These are phyloP conservation scores for Ptyas mucosa DNA, from an alignment of 2,113 vertebrate species.

Conservation along the genomic window DNA sequence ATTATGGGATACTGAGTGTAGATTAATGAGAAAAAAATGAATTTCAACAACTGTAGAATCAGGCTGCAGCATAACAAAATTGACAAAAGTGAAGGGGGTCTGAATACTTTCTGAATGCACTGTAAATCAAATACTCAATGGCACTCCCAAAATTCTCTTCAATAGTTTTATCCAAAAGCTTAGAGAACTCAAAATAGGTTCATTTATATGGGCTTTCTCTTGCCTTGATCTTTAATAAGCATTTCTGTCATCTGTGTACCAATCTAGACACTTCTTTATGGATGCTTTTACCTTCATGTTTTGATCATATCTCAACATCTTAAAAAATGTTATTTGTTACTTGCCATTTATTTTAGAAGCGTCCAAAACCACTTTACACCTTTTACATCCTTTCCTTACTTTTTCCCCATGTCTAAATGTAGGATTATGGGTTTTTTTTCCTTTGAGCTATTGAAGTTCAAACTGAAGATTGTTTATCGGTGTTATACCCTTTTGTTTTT, in stretches of 20 bases:
- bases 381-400: conserved; percentile 28
- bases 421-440: conserved; percentile 9
- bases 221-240: background rate
- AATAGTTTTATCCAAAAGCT: background rate
- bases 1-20: too few relatives aligned
- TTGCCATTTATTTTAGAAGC: background rate
- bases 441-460: conserved; percentile 16
- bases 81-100: too few relatives aligned
- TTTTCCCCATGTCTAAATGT: background rate
- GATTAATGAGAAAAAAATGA: too few relatives aligned
- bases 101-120: too few relatives aligned
- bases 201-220: background rate
- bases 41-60: too few relatives aligned
- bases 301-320: background rate
- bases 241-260: background rate
- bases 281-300: background rate
- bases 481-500: conserved; percentile 43
- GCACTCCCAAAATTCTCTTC: background rate
- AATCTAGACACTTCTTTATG: accelerated
- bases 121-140: background rate
- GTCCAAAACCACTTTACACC: background rate
- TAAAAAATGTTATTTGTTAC: background rate
- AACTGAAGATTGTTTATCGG: background rate
- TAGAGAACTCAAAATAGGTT: background rate
- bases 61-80: too few relatives aligned